Evolutionary conservation across 2,888 invertebrate species (phyloP).

Genomic region (Xestobium rufovillosum): DNA sequence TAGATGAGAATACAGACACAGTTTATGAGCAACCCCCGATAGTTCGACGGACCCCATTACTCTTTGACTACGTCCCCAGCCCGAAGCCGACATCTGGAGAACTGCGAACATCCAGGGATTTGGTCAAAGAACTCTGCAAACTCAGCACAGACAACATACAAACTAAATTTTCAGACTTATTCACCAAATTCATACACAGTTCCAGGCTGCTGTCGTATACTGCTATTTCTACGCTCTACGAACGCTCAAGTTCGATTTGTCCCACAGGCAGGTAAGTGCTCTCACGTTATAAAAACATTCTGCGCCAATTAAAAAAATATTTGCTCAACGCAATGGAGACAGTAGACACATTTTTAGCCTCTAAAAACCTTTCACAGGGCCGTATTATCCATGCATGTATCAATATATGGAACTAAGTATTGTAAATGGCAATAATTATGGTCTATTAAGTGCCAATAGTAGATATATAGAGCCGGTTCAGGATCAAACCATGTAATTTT

Average conservation of each 20-base stretch:
- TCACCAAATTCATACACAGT: constrained; percentile 60
- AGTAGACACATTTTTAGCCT: too few relatives aligned
- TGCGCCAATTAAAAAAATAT: too few relatives aligned
- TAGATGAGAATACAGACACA: constrained; percentile 48
- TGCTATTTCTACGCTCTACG: constrained; percentile 57
- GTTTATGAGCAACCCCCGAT: constrained; percentile 47
- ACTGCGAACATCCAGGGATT: constrained; percentile 60
- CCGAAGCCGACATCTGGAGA: constrained; percentile 63
- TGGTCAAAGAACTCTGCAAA: constrained; percentile 61
- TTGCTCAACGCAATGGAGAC: too few relatives aligned
- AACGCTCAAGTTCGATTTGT: constrained; percentile 59
- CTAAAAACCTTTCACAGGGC: too few relatives aligned
- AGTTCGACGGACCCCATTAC: constrained; percentile 53
- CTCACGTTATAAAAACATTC: too few relatives aligned
- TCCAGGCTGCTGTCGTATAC: constrained; percentile 60
- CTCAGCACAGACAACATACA: constrained; percentile 53
- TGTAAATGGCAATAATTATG: too few relatives aligned
- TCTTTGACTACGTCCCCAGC: constrained; percentile 65
- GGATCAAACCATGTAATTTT: too few relatives aligned
- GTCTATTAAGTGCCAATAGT: too few relatives aligned
- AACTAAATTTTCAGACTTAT: constrained; percentile 54
- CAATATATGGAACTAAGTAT: too few relatives aligned
- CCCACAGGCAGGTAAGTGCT: constrained; percentile 63
- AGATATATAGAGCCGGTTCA: too few relatives aligned
- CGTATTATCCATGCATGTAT: too few relatives aligned